These are phyloP conservation scores for Gerris lacustris DNA, from an alignment of 2,888 invertebrate genomes.

Conservation along the genomic window DNA sequence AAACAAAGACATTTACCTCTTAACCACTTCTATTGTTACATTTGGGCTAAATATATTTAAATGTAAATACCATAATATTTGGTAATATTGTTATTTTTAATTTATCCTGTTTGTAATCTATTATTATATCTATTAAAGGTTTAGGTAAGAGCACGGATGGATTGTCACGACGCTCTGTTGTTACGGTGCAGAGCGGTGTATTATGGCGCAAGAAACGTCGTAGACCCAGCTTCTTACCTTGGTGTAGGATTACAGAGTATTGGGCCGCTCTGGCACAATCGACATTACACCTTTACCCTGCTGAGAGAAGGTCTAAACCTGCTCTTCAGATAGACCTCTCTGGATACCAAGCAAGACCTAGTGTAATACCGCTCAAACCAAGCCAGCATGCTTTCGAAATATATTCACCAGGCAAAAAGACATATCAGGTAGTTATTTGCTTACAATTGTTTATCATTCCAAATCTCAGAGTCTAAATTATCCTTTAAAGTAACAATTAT, in stretches of 20 bases:
- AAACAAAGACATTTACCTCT: no score
- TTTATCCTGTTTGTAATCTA: no score
- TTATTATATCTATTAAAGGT: background rate
- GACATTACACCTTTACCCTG: constrained; percentile 31
- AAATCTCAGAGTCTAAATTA: no score
- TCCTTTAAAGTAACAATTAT: no score
- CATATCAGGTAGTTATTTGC: constrained; percentile 34
- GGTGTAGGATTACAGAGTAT: constrained; percentile 21
- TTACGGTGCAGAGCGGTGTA: background rate
- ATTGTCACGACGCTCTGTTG: background rate
- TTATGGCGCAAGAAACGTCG: background rate
- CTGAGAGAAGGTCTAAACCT: constrained; percentile 32
- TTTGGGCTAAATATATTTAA: no score
- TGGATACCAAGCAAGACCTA: constrained; percentile 32
- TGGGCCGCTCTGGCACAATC: constrained; percentile 32
- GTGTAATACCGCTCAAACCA: constrained; percentile 29
- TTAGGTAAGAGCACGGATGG: background rate
- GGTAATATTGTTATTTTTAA: no score
- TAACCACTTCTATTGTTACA: no score
- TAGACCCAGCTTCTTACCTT: background rate
- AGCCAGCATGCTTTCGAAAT: constrained; percentile 31
- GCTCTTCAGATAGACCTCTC: constrained; percentile 29
- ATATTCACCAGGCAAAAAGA: constrained; percentile 34
- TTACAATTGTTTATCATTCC: no score
- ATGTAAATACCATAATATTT: no score